phyloP scores from a whole-genome alignment of 2,888 invertebrate species.

The Drosophila algonquin region DNA sequence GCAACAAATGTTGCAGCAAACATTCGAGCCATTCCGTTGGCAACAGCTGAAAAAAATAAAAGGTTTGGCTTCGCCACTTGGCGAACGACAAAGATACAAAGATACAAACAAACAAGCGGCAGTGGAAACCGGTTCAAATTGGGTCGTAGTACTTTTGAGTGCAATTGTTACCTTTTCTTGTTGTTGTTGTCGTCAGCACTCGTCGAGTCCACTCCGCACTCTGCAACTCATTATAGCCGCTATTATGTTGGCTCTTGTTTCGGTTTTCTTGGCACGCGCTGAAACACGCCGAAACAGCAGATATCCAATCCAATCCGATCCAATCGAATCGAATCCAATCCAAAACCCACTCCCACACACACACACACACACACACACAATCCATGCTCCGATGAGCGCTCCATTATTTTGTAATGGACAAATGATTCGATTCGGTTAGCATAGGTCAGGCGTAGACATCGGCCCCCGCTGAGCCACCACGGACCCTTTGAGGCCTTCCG shows the following conservation, averaged over 20 bases:
- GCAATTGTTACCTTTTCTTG: conserved; percentile 78
- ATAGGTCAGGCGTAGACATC: conserved; percentile 65
- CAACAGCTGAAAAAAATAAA: conserved; percentile 22
- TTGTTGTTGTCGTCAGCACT: conserved; percentile 28
- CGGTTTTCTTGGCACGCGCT: conserved; percentile 74
- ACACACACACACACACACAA: not conserved
- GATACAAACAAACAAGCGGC: conserved; percentile 31
- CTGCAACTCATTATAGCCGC: conserved; percentile 62
- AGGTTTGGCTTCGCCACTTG: conserved; percentile 36
- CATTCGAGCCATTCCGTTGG: conserved; percentile 45
- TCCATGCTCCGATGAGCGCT: conserved; percentile 4
- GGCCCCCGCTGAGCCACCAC: not conserved
- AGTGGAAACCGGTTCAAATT: conserved; percentile 78
- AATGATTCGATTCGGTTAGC: conserved; percentile 65
- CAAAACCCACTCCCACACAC: conserved; percentile 33
- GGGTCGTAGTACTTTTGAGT: conserved; percentile 82
- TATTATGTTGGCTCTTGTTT: conserved; percentile 71
- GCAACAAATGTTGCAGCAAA: conserved; percentile 64
- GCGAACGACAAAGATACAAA: conserved; percentile 29
- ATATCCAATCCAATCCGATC: conserved; percentile 26
- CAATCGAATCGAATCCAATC: conserved; percentile 17
- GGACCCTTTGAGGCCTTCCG: conserved; percentile 54
- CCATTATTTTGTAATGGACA: conserved; percentile 65
- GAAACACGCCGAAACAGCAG: conserved; percentile 1
- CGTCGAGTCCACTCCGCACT: conserved; percentile 43